phyloP scores from a whole-genome alignment of 2,113 vertebrate species.

The Anolis carolinensis region DNA sequence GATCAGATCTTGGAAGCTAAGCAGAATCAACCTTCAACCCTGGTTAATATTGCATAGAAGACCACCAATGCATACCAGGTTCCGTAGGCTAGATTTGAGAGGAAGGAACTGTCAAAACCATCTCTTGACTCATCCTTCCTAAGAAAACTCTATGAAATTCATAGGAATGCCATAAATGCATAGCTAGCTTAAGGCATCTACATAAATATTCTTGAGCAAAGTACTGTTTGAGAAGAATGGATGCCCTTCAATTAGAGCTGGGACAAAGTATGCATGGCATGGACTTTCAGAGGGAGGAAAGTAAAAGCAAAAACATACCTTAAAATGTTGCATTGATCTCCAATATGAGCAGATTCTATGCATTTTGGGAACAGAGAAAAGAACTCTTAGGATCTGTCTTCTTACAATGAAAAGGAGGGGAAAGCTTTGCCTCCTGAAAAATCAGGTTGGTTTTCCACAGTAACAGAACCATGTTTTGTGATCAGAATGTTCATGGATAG shows the following conservation, averaged over 20 bases:
- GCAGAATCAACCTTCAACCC: no score
- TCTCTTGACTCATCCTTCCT: no score
- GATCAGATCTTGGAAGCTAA: no score
- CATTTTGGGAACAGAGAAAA: not conserved
- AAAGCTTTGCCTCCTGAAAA: not conserved
- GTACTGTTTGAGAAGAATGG: not conserved
- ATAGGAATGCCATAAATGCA: no score
- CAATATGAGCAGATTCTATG: not conserved
- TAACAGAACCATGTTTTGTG: not conserved
- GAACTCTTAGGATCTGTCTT: not conserved
- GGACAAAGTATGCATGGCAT: not conserved
- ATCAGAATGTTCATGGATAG: not conserved
- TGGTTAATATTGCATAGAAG: no score
- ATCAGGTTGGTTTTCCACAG: not conserved
- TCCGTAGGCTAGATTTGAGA: no score
- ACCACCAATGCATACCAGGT: no score
- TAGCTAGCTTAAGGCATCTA: no score
- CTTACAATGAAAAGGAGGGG: not conserved
- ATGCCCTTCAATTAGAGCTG: no score
- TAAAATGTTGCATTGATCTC: not conserved
- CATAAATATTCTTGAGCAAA: not conserved
- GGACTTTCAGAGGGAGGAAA: not conserved
- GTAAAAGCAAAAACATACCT: not conserved
- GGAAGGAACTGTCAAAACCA: no score
- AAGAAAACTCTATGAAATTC: no score